Conservation (phyloP, 2,113 vertebrate genomes). For the Nothoprocta perdicaria region DNA sequence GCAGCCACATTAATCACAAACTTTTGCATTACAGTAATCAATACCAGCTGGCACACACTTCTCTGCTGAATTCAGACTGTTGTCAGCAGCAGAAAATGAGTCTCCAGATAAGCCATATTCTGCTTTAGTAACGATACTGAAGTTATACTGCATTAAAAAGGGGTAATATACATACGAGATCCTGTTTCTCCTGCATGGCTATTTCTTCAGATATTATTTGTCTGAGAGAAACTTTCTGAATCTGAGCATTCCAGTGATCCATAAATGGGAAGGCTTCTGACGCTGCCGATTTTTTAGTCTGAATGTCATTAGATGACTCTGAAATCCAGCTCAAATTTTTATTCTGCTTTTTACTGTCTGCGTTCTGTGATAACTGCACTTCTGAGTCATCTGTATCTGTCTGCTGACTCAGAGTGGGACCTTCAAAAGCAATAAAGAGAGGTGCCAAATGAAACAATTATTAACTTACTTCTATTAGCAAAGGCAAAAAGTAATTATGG, state of each 20-base stretch:
- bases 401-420: conserved; percentile 58
- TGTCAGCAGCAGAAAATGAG: background rate
- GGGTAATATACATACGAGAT: conserved; percentile 80
- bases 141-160: background rate
- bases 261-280: conserved; percentile 79
- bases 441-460: conserved; percentile 14
- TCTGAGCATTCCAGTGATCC: conserved; percentile 90
- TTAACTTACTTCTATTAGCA: background rate
- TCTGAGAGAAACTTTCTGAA: conserved; percentile 88
- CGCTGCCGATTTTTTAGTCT: conserved; percentile 49
- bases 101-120: background rate
- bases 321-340: conserved; percentile 26
- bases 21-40: background rate
- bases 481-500: background rate
- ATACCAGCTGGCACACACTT: background rate
- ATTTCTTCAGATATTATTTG: conserved; percentile 96
- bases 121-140: background rate
- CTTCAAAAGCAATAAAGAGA: conserved; percentile 68
- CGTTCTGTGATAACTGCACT: conserved; percentile 60
- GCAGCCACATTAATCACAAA: background rate
- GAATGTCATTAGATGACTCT: background rate
- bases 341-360: conserved; percentile 62
- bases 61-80: background rate
- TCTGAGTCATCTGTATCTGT: conserved; percentile 62
- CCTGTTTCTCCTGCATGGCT: conserved; percentile 85